These are phyloP conservation scores for Lutjanus campechanus DNA, from an alignment of 2,797 vertebrate genomes.

Conservation along the genomic window DNA sequence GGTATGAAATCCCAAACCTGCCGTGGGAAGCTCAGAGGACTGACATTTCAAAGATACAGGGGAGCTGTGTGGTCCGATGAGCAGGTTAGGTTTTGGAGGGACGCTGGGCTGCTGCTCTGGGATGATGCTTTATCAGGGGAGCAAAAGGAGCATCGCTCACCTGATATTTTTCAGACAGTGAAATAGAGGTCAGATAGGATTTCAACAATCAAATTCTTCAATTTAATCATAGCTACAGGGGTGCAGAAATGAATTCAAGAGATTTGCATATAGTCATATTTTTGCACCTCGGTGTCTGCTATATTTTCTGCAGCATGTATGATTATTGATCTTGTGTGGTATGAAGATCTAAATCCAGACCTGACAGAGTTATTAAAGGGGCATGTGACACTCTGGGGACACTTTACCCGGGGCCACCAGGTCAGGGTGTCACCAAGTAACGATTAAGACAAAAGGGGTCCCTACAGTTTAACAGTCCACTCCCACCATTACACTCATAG, in stretches of 20 bases:
- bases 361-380: conserved; percentile 71
- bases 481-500: conserved; percentile 81
- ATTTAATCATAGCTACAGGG: conserved; percentile 6
- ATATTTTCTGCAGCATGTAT: conserved; percentile 27
- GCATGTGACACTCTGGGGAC: conserved; percentile 75
- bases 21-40: conserved; percentile 1
- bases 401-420: conserved; percentile 76
- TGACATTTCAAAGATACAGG: conserved; percentile 17
- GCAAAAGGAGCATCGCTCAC: conserved; percentile 1
- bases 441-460: conserved; percentile 86
- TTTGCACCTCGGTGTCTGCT: conserved; percentile 21
- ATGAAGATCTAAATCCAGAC: conserved; percentile 61
- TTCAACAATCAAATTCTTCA: conserved; percentile 12
- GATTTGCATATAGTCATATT: conserved; percentile 34
- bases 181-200: conserved; percentile 19
- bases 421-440: conserved; percentile 80
- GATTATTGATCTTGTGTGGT: conserved; percentile 69
- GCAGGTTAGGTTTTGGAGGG: conserved; percentile 14
- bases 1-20: conserved; percentile 29
- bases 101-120: conserved; percentile 23
- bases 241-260: conserved; percentile 29
- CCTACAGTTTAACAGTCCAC: conserved; percentile 81
- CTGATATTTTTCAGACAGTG: background rate
- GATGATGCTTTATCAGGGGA: conserved; percentile 13
- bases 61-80: conserved; percentile 31